Conservation (phyloP, 2,888 invertebrate genomes). For the Silvanus unidentatus region DNA sequence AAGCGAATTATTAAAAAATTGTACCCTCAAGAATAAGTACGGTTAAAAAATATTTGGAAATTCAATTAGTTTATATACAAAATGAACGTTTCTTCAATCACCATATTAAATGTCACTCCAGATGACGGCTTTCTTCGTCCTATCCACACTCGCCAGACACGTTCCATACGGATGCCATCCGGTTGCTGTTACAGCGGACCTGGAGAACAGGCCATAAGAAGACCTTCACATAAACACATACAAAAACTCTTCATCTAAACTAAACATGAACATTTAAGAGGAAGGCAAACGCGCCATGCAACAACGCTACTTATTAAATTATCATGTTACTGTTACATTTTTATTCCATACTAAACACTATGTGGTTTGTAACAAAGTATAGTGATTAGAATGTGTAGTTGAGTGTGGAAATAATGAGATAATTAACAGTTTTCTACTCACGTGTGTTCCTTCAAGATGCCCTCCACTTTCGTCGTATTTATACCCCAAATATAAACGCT, state of each 20-base stretch:
- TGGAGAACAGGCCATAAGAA: slow-evolving; percentile 50
- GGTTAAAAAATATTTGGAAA: too few species aligned
- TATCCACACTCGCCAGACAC: slow-evolving; percentile 76
- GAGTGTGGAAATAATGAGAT: too few species aligned
- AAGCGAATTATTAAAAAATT: too few species aligned
- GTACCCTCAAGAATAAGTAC: too few species aligned
- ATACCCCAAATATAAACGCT: slow-evolving; percentile 89
- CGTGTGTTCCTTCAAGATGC: slow-evolving; percentile 75
- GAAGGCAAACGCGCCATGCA: too few species aligned
- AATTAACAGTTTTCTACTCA: slow-evolving; percentile 48
- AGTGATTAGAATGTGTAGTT: too few species aligned
- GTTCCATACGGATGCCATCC: slow-evolving; percentile 83
- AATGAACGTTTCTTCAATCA: neutral
- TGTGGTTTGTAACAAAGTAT: too few species aligned
- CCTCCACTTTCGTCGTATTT: slow-evolving; percentile 66
- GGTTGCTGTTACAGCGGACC: slow-evolving; percentile 79
- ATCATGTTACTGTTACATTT: too few species aligned
- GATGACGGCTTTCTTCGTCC: slow-evolving; percentile 71
- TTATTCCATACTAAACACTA: too few species aligned
- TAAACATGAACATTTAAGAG: slow-evolving; percentile 6
- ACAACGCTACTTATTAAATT: too few species aligned
- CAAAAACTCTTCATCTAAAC: slow-evolving; percentile 14
- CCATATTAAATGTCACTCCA: slow-evolving; percentile 61
- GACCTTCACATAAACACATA: slow-evolving; percentile 32
- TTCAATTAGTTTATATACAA: too few species aligned